phyloP scores from a whole-genome alignment of 2,888 invertebrate genomes.

The Erebia epiphron region DNA sequence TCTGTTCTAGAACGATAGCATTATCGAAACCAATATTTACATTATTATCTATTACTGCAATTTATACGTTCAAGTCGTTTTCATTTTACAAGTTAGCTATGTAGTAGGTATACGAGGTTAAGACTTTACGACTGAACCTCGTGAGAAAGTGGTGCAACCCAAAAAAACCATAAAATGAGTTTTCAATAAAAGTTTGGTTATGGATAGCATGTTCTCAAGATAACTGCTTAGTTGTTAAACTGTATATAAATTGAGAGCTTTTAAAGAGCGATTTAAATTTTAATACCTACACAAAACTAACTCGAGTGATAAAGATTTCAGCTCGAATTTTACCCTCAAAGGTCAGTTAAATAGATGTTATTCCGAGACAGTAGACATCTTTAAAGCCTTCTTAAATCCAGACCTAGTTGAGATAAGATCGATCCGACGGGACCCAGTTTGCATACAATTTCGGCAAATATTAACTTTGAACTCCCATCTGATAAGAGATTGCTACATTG shows the following conservation, averaged over 20 bases:
- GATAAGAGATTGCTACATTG: constrained; percentile 22
- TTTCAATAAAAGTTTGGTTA: no score
- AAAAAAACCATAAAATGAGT: neutral
- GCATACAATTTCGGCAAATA: constrained; percentile 23
- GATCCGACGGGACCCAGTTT: constrained; percentile 13
- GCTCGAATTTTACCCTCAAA: neutral
- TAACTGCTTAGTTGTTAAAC: no score
- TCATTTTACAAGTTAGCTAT: no score
- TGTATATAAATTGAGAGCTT: no score
- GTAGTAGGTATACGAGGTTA: no score
- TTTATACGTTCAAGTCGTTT: no score
- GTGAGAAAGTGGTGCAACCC: neutral
- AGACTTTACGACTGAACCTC: neutral
- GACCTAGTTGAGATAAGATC: constrained; percentile 21
- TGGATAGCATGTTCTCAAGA: no score
- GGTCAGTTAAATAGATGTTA: neutral
- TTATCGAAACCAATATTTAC: no score
- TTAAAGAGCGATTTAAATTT: no score
- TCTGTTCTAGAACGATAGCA: no score
- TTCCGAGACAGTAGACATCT: neutral
- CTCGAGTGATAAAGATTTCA: neutral
- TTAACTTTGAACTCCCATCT: constrained; percentile 20
- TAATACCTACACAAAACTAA: neutral
- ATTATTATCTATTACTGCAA: no score
- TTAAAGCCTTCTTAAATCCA: constrained; percentile 12